Conservation (phyloP, 2,113 vertebrate genomes). For the Sturnira hondurensis region DNA sequence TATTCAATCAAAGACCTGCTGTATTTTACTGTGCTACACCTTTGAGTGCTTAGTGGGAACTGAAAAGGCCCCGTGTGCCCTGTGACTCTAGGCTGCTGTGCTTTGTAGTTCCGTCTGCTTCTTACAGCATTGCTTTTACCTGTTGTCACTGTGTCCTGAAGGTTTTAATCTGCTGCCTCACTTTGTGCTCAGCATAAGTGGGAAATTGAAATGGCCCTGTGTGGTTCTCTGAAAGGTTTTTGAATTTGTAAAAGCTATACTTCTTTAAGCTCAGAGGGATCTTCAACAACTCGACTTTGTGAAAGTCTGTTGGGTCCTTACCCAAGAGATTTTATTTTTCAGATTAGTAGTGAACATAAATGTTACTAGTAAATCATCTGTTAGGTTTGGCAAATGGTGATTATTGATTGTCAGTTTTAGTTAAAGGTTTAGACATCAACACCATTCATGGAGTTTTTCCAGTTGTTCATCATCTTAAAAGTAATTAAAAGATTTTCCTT, state of each 20-base stretch:
- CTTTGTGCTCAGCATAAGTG: neutral
- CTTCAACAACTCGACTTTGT: neutral
- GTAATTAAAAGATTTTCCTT: neutral
- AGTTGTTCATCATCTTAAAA: neutral
- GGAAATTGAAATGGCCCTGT: neutral
- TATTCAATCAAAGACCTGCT: neutral
- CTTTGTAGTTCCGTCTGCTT: neutral
- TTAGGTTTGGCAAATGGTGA: constrained; percentile 1
- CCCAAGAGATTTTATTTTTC: neutral
- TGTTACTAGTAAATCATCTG: neutral
- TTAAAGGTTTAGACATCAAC: neutral
- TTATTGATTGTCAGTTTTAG: neutral
- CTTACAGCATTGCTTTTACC: neutral
- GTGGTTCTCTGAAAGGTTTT: neutral
- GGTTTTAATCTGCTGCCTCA: neutral
- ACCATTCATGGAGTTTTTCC: neutral
- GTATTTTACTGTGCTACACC: neutral
- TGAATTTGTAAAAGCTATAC: neutral
- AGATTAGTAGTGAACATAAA: neutral
- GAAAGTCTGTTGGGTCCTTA: neutral
- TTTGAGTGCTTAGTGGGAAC: neutral
- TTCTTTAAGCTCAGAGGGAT: neutral
- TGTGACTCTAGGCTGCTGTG: neutral
- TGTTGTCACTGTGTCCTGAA: neutral
- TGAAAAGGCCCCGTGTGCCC: neutral